Percentiles rank a stretch among this genome's conserved stretches.
These are phyloP conservation scores for Nemopilema nomurai DNA, from an alignment of 30 jellyfish, hydroid and myxozoan genomes.

Conservation along the genomic window DNA sequence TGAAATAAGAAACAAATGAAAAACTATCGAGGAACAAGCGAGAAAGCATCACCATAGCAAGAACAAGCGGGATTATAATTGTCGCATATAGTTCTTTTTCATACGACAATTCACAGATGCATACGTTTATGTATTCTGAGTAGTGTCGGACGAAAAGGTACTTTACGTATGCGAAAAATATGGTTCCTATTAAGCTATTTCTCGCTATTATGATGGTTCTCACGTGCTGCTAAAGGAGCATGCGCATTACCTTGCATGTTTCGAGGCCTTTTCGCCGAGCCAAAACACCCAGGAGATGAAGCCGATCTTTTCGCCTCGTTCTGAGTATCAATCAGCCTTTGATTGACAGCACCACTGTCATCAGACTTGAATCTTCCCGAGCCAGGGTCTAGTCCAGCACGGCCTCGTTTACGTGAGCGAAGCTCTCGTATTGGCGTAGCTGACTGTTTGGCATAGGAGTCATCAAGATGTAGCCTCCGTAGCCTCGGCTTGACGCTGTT, in stretches of 20 bases:
- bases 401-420: constrained; percentile 12
- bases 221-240: constrained; percentile 14
- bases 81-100: not conserved
- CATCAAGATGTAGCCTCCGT: constrained; percentile 28
- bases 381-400: not conserved
- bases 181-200: constrained; percentile 62
- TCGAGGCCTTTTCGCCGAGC: constrained; percentile 21
- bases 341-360: not conserved
- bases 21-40: no score
- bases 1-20: no score
- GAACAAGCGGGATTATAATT: not conserved
- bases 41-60: no score
- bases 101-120: constrained; percentile 7
- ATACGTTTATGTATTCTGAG: not conserved
- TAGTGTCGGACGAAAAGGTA: no score
- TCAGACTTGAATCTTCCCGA: not conserved
- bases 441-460: not conserved
- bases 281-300: constrained; percentile 20
- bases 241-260: not conserved
- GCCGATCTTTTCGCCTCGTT: not conserved
- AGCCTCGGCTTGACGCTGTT: constrained; percentile 34
- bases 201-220: constrained; percentile 35
- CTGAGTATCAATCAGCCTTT: not conserved
- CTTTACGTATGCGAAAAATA: constrained; percentile 47
- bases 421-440: not conserved